Evolutionary conservation across 2,888 invertebrate genomes (phyloP).

Genomic region (Lepidonotus clava): DNA sequence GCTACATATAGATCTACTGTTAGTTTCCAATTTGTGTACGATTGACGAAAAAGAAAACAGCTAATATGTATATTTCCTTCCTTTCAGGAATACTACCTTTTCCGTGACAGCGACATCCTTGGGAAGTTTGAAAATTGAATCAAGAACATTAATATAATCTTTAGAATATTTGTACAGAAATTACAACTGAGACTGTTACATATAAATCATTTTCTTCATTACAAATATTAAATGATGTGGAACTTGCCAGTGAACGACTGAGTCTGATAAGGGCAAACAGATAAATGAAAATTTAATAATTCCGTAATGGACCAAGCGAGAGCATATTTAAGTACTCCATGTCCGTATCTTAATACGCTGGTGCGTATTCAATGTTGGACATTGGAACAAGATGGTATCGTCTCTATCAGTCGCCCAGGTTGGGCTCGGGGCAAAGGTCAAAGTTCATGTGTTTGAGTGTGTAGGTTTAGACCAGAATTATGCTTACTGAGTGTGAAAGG

Average conservation of each 20-base stretch:
- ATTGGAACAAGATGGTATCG: too few species aligned
- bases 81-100: slow-evolving; percentile 91
- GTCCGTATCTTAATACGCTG: too few species aligned
- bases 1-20: not conserved
- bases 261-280: too few species aligned
- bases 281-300: too few species aligned
- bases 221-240: too few species aligned
- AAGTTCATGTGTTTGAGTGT: slow-evolving; percentile 32
- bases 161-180: slow-evolving; percentile 35
- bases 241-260: too few species aligned
- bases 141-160: not conserved
- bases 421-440: too few species aligned
- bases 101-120: slow-evolving; percentile 96
- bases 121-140: slow-evolving; percentile 85
- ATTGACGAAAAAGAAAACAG: not conserved
- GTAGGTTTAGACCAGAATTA: not conserved
- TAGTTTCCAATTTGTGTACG: not conserved
- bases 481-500: not conserved
- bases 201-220: too few species aligned
- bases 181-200: not conserved
- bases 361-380: too few species aligned
- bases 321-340: too few species aligned
- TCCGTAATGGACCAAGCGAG: too few species aligned
- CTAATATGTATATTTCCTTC: slow-evolving; percentile 44
- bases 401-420: too few species aligned